These are phyloP conservation scores for Denticeps clupeoides DNA, from an alignment of 2,797 vertebrate species.

Conservation along the genomic window DNA sequence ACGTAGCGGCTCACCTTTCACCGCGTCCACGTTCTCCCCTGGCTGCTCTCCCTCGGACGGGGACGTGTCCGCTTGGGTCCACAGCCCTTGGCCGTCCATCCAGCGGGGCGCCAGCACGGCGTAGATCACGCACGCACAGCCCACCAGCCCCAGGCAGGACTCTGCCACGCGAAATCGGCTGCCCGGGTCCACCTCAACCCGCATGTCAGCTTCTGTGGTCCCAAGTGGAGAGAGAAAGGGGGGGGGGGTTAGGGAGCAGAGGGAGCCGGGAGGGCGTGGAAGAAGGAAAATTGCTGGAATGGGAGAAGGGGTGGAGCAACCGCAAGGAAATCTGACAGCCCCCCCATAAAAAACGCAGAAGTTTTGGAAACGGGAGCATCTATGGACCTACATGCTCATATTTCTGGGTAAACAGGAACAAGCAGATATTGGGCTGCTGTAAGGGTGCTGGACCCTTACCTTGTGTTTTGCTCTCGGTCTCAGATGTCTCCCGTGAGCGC, in stretches of 20 bases:
- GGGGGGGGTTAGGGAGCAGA: no score
- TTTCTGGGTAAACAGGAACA: not conserved
- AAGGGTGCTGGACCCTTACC: not conserved
- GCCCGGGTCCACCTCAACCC: slow-evolving; percentile 24
- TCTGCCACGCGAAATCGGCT: slow-evolving; percentile 56
- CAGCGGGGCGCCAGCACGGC: slow-evolving; percentile 57
- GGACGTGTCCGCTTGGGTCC: slow-evolving; percentile 36
- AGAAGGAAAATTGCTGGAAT: no score
- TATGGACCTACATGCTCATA: not conserved
- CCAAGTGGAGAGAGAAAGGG: not conserved
- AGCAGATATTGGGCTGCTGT: not conserved
- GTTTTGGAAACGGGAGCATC: no score
- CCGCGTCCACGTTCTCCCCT: not conserved
- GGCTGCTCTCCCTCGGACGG: not conserved
- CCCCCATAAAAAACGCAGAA: no score
- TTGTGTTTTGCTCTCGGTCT: not conserved
- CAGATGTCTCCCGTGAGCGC: not conserved
- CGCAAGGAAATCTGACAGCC: no score
- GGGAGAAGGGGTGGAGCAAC: no score
- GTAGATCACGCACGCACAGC: slow-evolving; percentile 52
- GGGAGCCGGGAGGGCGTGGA: no score
- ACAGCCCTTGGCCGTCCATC: slow-evolving; percentile 51
- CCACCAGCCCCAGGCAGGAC: slow-evolving; percentile 50
- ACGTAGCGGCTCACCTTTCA: no score
- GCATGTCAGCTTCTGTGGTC: slow-evolving; percentile 4